A percentile compares a stretch with the other conserved stretches of the same genome.
Evolutionary conservation across 2,888 invertebrate species (phyloP).

Genomic region (Temnothorax unifasciatus): DNA sequence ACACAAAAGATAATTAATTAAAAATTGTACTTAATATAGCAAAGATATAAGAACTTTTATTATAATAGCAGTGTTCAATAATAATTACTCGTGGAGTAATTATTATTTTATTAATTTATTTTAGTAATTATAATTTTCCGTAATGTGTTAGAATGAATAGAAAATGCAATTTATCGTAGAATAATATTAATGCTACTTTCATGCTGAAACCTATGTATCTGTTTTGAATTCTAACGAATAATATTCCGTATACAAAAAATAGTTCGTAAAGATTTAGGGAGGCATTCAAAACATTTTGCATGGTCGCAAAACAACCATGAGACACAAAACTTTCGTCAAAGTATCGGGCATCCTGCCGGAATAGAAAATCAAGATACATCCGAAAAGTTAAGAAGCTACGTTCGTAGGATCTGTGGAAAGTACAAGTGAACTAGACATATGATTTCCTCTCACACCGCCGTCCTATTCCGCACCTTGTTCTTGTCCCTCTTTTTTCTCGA

Average conservation of each 20-base stretch:
- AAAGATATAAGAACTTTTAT: background rate
- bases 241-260: background rate
- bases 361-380: conserved; percentile 62
- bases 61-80: conserved; percentile 4
- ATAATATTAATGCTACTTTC: background rate
- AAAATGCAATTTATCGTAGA: background rate
- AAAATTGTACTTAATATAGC: background rate
- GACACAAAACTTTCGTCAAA: conserved; percentile 51
- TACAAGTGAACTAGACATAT: conserved; percentile 16
- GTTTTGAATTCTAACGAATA: background rate
- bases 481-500: background rate
- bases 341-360: background rate
- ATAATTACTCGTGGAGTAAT: background rate
- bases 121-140: background rate
- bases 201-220: background rate
- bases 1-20: background rate
- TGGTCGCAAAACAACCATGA: background rate
- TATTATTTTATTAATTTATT: too few species aligned
- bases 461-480: background rate
- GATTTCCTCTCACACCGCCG: conserved; percentile 16
- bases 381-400: conserved; percentile 48
- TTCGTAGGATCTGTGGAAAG: background rate
- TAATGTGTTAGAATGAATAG: background rate
- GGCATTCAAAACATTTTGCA: background rate
- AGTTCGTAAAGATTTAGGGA: background rate